These are phyloP conservation scores for Brachionus manjavacas DNA, from an alignment of 1,140 invertebrate genomes.

Conservation along the genomic window DNA sequence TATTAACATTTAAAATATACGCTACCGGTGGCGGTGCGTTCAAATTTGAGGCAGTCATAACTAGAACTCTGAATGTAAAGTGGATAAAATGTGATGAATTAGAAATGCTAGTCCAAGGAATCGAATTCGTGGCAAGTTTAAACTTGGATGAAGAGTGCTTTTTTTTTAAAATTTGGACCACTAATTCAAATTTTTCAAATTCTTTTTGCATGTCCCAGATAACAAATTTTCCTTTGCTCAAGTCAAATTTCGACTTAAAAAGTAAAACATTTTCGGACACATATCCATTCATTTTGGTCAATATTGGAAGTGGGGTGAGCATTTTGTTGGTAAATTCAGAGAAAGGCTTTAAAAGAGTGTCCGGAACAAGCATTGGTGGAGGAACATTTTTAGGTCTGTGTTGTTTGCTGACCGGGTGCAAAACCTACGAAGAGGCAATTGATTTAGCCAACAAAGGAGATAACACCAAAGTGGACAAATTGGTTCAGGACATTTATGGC, in stretches of 20 bases:
- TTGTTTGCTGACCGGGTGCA: conserved; percentile 87
- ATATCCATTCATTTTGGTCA: conserved; percentile 93
- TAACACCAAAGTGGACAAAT: conserved; percentile 86
- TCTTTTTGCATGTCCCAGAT: neutral
- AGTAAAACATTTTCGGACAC: conserved; percentile 70
- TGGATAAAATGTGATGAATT: conserved; percentile 93
- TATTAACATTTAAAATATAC: conserved; percentile 86
- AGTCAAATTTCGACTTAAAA: neutral
- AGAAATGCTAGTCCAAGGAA: conserved; percentile 86
- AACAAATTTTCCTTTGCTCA: neutral
- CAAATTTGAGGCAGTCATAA: conserved; percentile 77
- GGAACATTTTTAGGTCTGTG: conserved; percentile 94
- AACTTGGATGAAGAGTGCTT: conserved; percentile 82
- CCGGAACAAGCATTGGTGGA: conserved; percentile 92
- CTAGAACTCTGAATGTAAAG: conserved; percentile 69
- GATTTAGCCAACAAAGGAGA: conserved; percentile 85
- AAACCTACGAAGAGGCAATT: conserved; percentile 95
- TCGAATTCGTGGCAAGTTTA: conserved; percentile 85
- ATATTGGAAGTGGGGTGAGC: conserved; percentile 95
- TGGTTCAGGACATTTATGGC: conserved; percentile 93
- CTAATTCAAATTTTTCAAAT: neutral
- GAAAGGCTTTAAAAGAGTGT: conserved; percentile 82
- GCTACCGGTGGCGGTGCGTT: conserved; percentile 96
- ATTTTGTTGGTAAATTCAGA: conserved; percentile 84
- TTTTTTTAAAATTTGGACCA: conserved; percentile 67